These are phyloP conservation scores for Agrotis puta DNA, from an alignment of 2,888 invertebrate species.

Conservation along the genomic window DNA sequence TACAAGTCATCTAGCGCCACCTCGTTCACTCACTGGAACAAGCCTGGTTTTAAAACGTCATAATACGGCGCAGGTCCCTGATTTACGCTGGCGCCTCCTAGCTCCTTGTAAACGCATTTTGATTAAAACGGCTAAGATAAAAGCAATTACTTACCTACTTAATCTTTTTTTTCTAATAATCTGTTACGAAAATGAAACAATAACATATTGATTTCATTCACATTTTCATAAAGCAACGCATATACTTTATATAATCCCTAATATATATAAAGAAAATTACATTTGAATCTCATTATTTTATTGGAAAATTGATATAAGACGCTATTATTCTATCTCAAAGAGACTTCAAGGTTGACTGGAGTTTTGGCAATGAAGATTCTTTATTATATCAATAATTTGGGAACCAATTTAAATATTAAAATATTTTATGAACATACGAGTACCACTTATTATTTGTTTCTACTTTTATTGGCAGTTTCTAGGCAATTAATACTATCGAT, in stretches of 20 bases:
- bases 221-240: constrained; percentile 11
- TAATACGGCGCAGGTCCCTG: too few relatives aligned
- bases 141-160: background rate
- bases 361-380: background rate
- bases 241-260: constrained; percentile 3
- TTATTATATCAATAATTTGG: background rate
- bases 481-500: too few relatives aligned
- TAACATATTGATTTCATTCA: background rate
- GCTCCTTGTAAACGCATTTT: background rate
- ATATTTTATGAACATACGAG: background rate
- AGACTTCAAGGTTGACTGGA: background rate
- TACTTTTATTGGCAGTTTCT: too few relatives aligned
- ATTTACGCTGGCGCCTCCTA: too few relatives aligned
- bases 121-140: background rate
- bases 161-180: background rate
- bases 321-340: constrained; percentile 17
- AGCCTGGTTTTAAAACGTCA: too few relatives aligned
- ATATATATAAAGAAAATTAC: constrained; percentile 19
- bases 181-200: background rate
- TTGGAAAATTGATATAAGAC: constrained; percentile 32
- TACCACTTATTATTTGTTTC: too few relatives aligned
- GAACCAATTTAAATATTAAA: background rate
- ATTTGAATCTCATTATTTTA: constrained; percentile 49
- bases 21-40: too few relatives aligned
- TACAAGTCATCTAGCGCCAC: too few relatives aligned